A percentile compares a stretch with the other conserved stretches of the same genome.
Evolutionary conservation across 2,797 vertebrate genomes (phyloP).

Genomic region (Malacoctenus gilli): DNA sequence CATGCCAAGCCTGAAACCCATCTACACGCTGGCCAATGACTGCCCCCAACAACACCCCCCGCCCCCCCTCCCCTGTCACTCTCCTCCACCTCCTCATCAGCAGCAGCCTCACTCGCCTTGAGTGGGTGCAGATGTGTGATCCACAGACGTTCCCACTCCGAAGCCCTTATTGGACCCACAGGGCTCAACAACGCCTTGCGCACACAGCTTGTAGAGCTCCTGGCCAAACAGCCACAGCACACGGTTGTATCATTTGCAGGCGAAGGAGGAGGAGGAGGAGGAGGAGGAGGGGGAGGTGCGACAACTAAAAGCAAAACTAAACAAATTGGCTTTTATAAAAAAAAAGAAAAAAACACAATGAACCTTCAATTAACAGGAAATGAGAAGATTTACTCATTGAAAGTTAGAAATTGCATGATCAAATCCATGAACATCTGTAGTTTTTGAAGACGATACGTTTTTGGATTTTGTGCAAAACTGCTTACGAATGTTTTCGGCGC

Average conservation of each 20-base stretch:
- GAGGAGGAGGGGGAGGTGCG: conserved; percentile 21
- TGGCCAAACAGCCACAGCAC: conserved; percentile 48
- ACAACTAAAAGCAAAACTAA: not conserved
- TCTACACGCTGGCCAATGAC: conserved; percentile 43
- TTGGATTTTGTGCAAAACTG: too few species aligned
- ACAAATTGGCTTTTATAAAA: conserved; percentile 11
- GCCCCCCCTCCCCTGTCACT: not conserved
- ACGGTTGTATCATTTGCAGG: conserved; percentile 30
- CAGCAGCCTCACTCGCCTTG: conserved; percentile 54
- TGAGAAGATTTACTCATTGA: not conserved
- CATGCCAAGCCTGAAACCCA: conserved; percentile 59
- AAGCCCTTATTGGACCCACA: conserved; percentile 62
- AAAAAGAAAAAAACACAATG: not conserved
- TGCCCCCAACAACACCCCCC: not conserved
- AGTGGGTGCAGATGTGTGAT: conserved; percentile 76
- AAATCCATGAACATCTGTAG: too few species aligned
- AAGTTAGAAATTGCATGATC: too few species aligned
- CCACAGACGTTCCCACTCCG: conserved; percentile 55
- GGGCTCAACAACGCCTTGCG: conserved; percentile 62
- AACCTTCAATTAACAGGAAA: not conserved
- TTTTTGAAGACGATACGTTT: too few species aligned
- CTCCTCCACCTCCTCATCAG: conserved; percentile 12
- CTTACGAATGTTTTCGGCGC: too few species aligned
- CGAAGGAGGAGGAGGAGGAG: conserved; percentile 24
- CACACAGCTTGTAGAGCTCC: conserved; percentile 57